A percentile compares a stretch with the other conserved stretches of the same genome.
These are phyloP conservation scores for Lycocorax pyrrhopterus DNA, from an alignment of 2,113 vertebrate species.

Conservation along the genomic window DNA sequence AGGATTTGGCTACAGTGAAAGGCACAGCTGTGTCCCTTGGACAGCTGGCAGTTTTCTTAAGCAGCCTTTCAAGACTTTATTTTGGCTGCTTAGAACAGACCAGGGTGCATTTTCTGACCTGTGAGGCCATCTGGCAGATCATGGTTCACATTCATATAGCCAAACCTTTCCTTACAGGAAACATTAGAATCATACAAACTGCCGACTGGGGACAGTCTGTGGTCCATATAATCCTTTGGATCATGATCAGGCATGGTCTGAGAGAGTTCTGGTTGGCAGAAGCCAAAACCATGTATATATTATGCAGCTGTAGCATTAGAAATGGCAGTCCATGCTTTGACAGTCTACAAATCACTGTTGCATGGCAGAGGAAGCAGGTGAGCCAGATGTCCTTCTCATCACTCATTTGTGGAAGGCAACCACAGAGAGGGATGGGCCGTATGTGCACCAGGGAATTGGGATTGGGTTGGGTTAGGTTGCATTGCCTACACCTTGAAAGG, in stretches of 20 bases:
- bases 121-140: not conserved
- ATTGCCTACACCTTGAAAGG: not conserved
- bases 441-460: rapidly evolving
- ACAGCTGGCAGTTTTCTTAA: not conserved
- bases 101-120: not conserved
- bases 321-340: not conserved
- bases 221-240: not conserved
- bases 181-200: not conserved
- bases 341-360: not conserved
- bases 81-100: not conserved
- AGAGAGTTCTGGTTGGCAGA: not conserved
- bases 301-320: not conserved
- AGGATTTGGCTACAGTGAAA: not conserved
- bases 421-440: not conserved
- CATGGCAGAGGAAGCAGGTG: not conserved
- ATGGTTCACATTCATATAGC: not conserved
- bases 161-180: not conserved
- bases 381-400: not conserved
- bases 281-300: not conserved
- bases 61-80: not conserved
- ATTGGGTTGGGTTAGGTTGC: not conserved
- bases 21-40: not conserved
- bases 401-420: not conserved
- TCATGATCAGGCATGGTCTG: not conserved
- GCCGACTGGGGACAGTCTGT: not conserved